These are phyloP conservation scores for Ataeniobius toweri DNA, from an alignment of 2,797 vertebrate species.

Conservation along the genomic window DNA sequence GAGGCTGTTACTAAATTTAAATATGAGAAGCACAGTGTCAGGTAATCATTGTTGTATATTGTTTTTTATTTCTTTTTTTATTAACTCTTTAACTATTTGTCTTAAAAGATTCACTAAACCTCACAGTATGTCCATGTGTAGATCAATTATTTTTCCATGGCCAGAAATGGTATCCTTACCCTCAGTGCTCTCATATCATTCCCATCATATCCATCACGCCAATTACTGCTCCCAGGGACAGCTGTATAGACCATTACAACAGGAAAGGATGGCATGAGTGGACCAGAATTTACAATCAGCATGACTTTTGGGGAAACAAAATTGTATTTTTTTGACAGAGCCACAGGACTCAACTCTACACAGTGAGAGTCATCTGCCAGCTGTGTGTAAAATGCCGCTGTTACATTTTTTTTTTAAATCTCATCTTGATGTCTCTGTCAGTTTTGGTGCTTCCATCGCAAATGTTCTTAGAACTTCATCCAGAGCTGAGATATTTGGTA, in stretches of 20 bases:
- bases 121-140: neutral
- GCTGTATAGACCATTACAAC: constrained; percentile 13
- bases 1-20: neutral
- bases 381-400: neutral
- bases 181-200: neutral
- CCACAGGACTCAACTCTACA: neutral
- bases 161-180: constrained; percentile 3
- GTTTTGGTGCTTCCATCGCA: neutral
- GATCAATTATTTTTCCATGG: neutral
- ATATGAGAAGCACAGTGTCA: neutral
- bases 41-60: neutral
- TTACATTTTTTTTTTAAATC: neutral
- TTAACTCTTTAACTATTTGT: neutral
- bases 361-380: constrained; percentile 1
- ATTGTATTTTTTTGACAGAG: neutral
- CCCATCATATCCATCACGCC: constrained; percentile 13
- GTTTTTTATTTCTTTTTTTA: neutral
- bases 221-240: constrained; percentile 18
- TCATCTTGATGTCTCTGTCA: neutral
- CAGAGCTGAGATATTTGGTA: neutral
- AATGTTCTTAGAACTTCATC: neutral
- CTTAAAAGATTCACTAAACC: neutral
- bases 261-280: constrained; percentile 7
- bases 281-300: neutral
- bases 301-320: constrained; percentile 6